Percentiles rank a stretch among this genome's conserved stretches.
Conservation (phyloP, 2,797 vertebrate species). For the Pelobates cultripes region DNA sequence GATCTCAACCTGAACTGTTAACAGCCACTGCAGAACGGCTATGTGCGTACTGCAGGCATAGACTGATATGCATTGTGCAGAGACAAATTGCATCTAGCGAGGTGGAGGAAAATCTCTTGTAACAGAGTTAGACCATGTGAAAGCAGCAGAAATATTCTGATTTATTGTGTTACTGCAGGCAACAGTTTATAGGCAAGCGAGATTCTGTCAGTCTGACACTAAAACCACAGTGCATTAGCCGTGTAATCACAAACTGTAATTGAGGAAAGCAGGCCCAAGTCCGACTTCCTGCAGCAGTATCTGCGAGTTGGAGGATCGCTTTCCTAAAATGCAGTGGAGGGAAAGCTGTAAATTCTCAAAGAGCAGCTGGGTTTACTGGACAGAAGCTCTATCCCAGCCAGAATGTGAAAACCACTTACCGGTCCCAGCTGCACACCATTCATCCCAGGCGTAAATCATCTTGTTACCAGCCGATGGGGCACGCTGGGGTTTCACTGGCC, state of each 20-base stretch:
- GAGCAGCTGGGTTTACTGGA: not conserved
- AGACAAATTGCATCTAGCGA: not conserved
- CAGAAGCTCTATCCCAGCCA: not conserved
- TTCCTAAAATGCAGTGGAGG: not conserved
- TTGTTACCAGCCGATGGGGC: no score
- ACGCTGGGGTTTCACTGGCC: no score
- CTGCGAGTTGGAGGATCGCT: not conserved
- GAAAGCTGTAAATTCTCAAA: not conserved
- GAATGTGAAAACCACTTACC: not conserved
- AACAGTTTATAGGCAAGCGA: slow-evolving; percentile 65
- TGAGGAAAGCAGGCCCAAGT: slow-evolving; percentile 58
- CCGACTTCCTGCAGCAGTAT: slow-evolving; percentile 25
- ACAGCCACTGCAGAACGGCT: not conserved
- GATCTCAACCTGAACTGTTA: not conserved
- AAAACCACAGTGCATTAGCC: slow-evolving; percentile 15
- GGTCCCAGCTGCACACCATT: no score
- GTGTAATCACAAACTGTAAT: slow-evolving; percentile 61
- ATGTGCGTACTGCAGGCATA: not conserved
- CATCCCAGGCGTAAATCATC: no score
- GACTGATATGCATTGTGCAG: not conserved
- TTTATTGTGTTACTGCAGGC: slow-evolving; percentile 68
- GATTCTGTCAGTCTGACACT: slow-evolving; percentile 59
- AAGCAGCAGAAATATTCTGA: slow-evolving; percentile 52
- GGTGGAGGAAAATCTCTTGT: slow-evolving; percentile 3
- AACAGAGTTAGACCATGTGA: not conserved